Evolutionary conservation across 1,140 invertebrate genomes (phyloP), one percentile per base, ranked within the genome.

Genomic region (Plodia interpunctella): DNA sequence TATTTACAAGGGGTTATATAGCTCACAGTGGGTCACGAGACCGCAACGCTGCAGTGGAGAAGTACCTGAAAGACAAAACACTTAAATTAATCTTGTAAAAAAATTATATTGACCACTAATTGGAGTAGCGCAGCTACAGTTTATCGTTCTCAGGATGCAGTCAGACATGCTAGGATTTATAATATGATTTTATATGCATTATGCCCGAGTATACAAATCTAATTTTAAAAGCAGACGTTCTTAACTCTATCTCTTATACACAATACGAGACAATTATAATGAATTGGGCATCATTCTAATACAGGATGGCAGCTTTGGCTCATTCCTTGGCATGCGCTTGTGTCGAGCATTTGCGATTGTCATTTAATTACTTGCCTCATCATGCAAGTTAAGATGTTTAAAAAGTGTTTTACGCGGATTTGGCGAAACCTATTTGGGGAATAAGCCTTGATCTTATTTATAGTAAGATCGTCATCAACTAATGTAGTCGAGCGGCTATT

Each of bases 31-130:
- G 63, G 38, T 53, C 59, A 9, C 62, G 67, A 51, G 49, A 35
- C 50, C n/a, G 50, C 61, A 53, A 52, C 53, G 63, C 58, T n/a
- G 28, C 55, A 13, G 66, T 55, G 28, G 68, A 55, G 59, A 55
- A 59, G 60, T 64, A 66, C 54, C 72, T 72, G 67, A 59, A 66
- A 65, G 28, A 55, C 13, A 38, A 15, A 30, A 13, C n/a, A 32
- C 20, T 0, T n/a, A 9, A n/a, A 1, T 25, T n/a, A n/a, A n/a
- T 15, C 38, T 17, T 44, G 13, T 15, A 10, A 5, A 44, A n/a
- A 44, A 2, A 1, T 3, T 44, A 2, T 44, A 0, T 15, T 10
- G n/a, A 44, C 15, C 13, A 3, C 38, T 44, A 44, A 44, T 2
- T 15, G 38, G 38, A 6, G 5, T 17, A 15, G 38, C 38, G 13